Evolutionary conservation across 2,888 invertebrate species (phyloP), one percentile per base, ranked within the genome.

Genomic region (Orthosia incerta): DNA sequence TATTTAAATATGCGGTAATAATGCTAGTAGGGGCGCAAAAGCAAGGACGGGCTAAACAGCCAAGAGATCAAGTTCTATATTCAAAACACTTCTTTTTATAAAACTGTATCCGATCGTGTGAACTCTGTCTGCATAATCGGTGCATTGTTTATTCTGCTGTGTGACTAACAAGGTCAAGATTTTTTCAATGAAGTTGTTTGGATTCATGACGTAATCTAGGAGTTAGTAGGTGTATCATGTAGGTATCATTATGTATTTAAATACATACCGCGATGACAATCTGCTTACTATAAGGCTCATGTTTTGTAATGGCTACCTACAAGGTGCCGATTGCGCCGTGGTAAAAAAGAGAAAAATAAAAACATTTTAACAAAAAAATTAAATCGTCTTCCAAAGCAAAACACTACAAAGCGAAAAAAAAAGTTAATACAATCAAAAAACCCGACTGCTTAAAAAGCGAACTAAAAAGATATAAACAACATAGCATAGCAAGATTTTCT

Each of bases 61-160:
- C 71, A 70, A 76, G 83, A 86, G 79, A 86, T 85, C 85, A 85
- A 84, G 87, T 83, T 86, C 80, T 85, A 74, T 66, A 72, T 57
- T 67, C 68, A 69, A 61, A 75, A 62, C n/a, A 69, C 53, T 68
- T 71, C 13, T 79, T 77, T 81, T 74, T 82, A 75, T 78, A 26
- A 68, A 74, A 82, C 64, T 70, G 31, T 75, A 70, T 75, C 57
- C 20, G 67, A 65, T 69, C 74, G 74, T 79, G 76, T 71, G 77
- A 83, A 73, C 57, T 63, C 20, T 60, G 50, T 63, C 20, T 57
- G 50, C 62, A 71, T 76, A 84, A 74, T 74, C 59, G 57, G 59
- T 60, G 79, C 81, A 75, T 86, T 84, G 79, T 82, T 82, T 79
- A 68, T 69, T 71, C 67, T 61, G 57, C 16, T 68, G 11, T 60